Evolutionary conservation across 35 echinoderm and acorn worm genomes (phyloP), one percentile per base, ranked within the genome.

Genomic region (Diadema setosum): DNA sequence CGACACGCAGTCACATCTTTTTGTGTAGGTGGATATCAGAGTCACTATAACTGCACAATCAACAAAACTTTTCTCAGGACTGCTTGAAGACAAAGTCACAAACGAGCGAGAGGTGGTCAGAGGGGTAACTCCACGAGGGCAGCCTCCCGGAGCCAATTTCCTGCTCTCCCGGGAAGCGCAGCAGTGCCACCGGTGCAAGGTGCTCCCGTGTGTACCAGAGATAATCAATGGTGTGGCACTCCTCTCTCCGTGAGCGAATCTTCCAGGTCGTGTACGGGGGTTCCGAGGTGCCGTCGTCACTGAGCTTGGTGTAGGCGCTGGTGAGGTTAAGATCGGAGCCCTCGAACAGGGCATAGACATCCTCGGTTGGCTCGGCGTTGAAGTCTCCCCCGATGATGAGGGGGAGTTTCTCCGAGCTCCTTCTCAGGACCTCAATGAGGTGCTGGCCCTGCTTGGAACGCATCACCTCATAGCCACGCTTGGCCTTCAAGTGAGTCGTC

Each of bases 191-290:
- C 0, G 93, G 81, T 5, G 33, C 20, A 18, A 99, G 35, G 12
- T 70, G 75, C 36, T 82, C 40, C 25, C 86, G 83, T 6, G 96
- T 82, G 67, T 90, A 94, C 96, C 96, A 99, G 86, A 99, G 89
- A 57, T 99, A 99, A 56, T 99, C 96, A 44, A 99, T 99, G 1
- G 96, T 99, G 65, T 99, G 96, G 37, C 92, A 94, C 36, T 89
- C 64, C 33, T 99, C 96, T 23, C 96, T 89, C 0, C 57, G 39
- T 16, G 85, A 90, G 58, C 96, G 93, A 15, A 99, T 93, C 58
- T 99, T 99, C 96, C 96, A 99, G 0, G 96, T 99, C 6, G 96
- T 99, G 58, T 92, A 99, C 2, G 70, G 49, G 26, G 96, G 92
- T 61, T 99, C 96, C 4, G 42, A 33, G 12, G 23, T 58, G 12